Evolutionary conservation across 2,888 invertebrate species (phyloP).

Genomic region (Idaea dimidiata): DNA sequence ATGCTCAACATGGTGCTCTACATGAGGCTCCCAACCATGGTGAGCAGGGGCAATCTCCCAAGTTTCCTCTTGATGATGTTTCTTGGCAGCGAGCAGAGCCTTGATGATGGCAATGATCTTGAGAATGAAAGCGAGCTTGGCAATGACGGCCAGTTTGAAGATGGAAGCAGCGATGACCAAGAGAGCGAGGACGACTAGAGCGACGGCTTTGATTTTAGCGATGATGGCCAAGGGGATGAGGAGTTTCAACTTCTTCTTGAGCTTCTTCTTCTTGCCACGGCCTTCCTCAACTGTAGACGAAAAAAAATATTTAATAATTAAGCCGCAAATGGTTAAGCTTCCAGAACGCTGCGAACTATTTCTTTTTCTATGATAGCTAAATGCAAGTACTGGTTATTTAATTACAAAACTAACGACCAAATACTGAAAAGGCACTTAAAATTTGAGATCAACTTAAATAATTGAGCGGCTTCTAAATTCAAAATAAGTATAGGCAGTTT

Average conservation of each 20-base stretch:
- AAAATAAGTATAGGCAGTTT: too few relatives aligned
- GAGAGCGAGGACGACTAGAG: slow-evolving; percentile 83
- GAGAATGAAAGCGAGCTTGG: slow-evolving; percentile 86
- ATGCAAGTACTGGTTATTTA: too few relatives aligned
- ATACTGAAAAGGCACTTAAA: too few relatives aligned
- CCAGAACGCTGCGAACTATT: too few relatives aligned
- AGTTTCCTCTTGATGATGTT: slow-evolving; percentile 53
- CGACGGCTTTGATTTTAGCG: slow-evolving; percentile 84
- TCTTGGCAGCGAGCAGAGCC: slow-evolving; percentile 60
- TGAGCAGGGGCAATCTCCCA: slow-evolving; percentile 38
- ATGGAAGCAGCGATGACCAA: slow-evolving; percentile 85
- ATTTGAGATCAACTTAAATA: too few relatives aligned
- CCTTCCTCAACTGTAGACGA: slow-evolving; percentile 67
- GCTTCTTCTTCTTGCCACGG: slow-evolving; percentile 88
- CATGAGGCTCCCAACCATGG: slow-evolving; percentile 49
- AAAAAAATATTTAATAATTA: neutral
- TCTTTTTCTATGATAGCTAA: too few relatives aligned
- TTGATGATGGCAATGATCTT: slow-evolving; percentile 64
- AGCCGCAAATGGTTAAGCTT: neutral
- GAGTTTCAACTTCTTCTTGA: slow-evolving; percentile 73
- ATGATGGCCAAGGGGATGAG: slow-evolving; percentile 80
- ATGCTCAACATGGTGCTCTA: slow-evolving; percentile 44
- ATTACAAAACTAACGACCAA: too few relatives aligned
- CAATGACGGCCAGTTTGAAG: slow-evolving; percentile 86
- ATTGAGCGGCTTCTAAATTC: too few relatives aligned